These are phyloP conservation scores for Greenwoodochromis staneri DNA, from an alignment of 2,113 vertebrate species.

Conservation along the genomic window DNA sequence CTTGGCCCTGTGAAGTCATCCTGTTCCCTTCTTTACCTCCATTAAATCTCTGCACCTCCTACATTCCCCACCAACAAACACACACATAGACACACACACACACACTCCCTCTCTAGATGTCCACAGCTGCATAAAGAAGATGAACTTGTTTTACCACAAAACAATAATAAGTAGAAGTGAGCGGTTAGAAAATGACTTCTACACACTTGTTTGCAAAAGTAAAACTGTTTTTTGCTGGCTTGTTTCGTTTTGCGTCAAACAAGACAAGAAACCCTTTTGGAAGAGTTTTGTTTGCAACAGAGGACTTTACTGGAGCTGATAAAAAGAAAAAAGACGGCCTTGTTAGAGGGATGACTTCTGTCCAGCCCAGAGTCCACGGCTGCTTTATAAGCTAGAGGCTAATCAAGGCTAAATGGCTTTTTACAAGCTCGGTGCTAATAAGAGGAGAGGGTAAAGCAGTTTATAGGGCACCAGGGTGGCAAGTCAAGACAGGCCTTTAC, in stretches of 20 bases:
- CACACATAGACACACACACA: background rate
- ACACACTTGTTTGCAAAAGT: background rate
- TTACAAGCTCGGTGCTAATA: constrained; percentile 82
- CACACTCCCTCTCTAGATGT: background rate
- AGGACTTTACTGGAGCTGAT: constrained; percentile 57
- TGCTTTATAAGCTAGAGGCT: constrained; percentile 78
- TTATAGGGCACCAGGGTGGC: constrained; percentile 51
- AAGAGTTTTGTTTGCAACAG: background rate
- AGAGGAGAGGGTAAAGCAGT: constrained; percentile 70
- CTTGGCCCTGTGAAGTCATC: constrained; percentile 30
- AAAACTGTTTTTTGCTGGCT: background rate
- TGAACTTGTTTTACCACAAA: constrained; percentile 38
- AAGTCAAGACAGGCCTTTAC: constrained; percentile 35
- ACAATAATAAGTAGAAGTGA: constrained; percentile 22
- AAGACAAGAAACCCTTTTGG: background rate
- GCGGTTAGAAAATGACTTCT: background rate
- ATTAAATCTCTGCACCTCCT: constrained; percentile 10
- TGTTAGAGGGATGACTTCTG: constrained; percentile 17
- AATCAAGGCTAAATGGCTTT: constrained; percentile 86
- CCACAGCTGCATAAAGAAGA: background rate
- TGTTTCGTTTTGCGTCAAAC: background rate
- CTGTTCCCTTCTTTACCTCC: background rate
- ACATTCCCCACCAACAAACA: background rate
- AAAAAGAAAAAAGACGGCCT: constrained; percentile 30
- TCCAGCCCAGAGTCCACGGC: constrained; percentile 14